Conservation (phyloP, 2,113 vertebrate species). For the Phylloscopus whistleri region DNA sequence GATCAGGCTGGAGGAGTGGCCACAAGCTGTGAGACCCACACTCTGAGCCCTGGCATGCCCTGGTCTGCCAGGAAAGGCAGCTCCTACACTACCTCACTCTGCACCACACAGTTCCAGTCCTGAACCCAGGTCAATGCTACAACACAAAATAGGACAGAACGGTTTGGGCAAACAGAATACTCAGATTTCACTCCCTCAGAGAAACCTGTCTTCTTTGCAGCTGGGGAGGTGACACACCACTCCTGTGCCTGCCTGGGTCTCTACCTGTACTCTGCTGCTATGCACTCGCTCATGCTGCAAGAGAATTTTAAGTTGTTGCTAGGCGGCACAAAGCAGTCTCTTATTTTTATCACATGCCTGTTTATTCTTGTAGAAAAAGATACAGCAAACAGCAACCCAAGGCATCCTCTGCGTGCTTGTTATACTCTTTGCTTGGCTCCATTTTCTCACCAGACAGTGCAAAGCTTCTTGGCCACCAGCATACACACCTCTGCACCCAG, state of each 20-base stretch:
- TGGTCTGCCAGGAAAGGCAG: background rate
- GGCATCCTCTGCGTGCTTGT: background rate
- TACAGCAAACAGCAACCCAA: background rate
- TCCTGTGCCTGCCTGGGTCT: background rate
- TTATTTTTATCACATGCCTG: conserved; percentile 58
- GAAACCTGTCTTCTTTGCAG: background rate
- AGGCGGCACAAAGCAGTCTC: conserved; percentile 22
- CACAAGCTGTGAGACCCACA: background rate
- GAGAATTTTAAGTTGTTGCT: conserved; percentile 43
- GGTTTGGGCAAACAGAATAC: background rate
- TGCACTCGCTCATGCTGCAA: background rate
- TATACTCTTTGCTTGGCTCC: background rate
- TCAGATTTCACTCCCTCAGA: background rate
- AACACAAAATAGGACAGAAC: rapidly evolving
- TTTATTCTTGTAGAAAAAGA: conserved; percentile 46
- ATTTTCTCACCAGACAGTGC: background rate
- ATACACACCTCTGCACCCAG: background rate
- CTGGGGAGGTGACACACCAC: background rate
- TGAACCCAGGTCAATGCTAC: background rate
- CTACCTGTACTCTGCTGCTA: background rate
- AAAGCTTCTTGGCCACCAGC: background rate
- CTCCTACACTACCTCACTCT: background rate
- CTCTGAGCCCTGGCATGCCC: background rate
- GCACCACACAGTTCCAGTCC: background rate
- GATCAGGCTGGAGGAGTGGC: background rate